Base-by-base conservation (phyloP, 2,888 invertebrate genomes). In the Melanotus villosus region DNA sequence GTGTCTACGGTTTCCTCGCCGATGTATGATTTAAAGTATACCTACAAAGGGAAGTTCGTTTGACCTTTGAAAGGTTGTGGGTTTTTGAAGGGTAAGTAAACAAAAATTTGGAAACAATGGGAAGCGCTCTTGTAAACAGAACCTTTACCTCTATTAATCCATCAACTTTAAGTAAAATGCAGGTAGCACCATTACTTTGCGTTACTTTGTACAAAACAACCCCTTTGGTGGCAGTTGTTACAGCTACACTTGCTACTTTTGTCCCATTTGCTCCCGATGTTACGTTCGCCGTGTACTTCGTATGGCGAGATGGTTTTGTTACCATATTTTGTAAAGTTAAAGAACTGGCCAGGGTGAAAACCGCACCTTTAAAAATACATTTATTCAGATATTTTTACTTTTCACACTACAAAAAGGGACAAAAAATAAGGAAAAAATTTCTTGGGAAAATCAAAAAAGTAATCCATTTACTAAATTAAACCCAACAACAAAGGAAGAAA, bases 81-180 rank as follows among this genome's bases (percentile, higher is more conserved):
- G n/a, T 12, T n/a, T 32, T 14, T 5, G 36, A 12, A 26, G 26
- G 26, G 26, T 26, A 26, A 26, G 7, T 26, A 26, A 26, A 26
- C 12, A 12, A 38, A 38, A 12, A 14, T n/a, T n/a, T 3, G 16
- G 30, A 9, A n/a, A n/a, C n/a, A n/a, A n/a, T n/a, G n/a, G n/a
- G n/a, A n/a, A n/a, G n/a, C n/a, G n/a, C n/a, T n/a, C n/a, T n/a
- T n/a, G n/a, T n/a, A n/a, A n/a, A n/a, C n/a, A n/a, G n/a, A n/a
- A n/a, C n/a, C n/a, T n/a, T 32, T 76, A 84, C 84, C 79, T 84
- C 84, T 36, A 95, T 88, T 3, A 94, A 83, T 0, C 92, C 94
- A 81, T 95, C 95, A 18, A 92, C 92, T 73, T 90, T 90, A 26
- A 95, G 87, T 23, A 95, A 85, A 73, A 95, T 94, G 80, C 95